These are phyloP conservation scores for Gobionotothen gibberifrons DNA, from an alignment of 2,797 vertebrate species.

Conservation along the genomic window DNA sequence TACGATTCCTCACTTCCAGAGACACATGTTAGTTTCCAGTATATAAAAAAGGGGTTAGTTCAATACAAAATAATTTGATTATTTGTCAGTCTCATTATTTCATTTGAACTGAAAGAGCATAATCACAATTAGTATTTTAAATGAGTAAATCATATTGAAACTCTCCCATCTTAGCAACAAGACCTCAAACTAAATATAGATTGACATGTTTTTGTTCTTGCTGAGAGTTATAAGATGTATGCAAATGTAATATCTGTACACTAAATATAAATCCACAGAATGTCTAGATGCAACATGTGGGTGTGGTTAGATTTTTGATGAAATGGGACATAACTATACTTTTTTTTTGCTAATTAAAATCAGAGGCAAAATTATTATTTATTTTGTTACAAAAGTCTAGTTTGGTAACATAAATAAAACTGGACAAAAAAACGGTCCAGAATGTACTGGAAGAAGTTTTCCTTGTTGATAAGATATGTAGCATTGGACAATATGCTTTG, in stretches of 20 bases:
- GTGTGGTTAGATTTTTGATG: neutral
- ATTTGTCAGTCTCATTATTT: slow-evolving; percentile 17
- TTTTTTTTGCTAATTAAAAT: neutral
- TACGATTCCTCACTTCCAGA: neutral
- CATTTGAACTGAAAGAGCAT: neutral
- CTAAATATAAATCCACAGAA: neutral
- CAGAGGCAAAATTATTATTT: neutral
- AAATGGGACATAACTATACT: neutral
- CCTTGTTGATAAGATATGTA: no score
- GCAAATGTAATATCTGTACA: neutral
- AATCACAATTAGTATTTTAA: slow-evolving; percentile 23
- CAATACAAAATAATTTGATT: neutral
- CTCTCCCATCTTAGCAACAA: neutral
- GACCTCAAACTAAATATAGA: no score
- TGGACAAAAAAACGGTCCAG: no score
- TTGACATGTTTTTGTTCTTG: no score
- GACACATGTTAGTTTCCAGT: neutral
- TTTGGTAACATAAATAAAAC: neutral
- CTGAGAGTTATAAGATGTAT: no score
- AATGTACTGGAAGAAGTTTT: no score
- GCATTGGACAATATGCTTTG: no score
- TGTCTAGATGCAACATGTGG: no score
- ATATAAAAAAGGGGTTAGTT: neutral
- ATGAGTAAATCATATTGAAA: neutral
- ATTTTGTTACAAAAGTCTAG: no score